phyloP scores from a whole-genome alignment of 2,113 vertebrate genomes.

The Nesogale talazaci region DNA sequence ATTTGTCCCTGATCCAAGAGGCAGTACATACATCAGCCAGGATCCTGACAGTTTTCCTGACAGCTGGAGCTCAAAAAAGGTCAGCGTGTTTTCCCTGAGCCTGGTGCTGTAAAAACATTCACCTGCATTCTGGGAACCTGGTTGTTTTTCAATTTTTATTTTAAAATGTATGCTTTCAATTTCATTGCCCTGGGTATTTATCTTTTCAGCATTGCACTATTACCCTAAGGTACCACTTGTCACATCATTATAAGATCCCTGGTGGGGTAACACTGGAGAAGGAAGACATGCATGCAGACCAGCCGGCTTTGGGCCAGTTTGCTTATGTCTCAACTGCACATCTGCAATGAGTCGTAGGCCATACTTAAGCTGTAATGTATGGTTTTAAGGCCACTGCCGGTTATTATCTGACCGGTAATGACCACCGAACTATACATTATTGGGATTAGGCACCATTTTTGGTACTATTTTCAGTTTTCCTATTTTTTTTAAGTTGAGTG shows the following conservation, averaged over 20 bases:
- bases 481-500: conserved; percentile 72
- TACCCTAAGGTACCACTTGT: conserved; percentile 77
- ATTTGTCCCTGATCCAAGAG: neutral
- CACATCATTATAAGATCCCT: conserved; percentile 79
- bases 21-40: neutral
- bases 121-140: neutral
- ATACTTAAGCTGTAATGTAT: conserved; percentile 73
- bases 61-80: conserved; percentile 34
- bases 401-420: conserved; percentile 83
- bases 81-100: neutral
- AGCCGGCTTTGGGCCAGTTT: conserved; percentile 65
- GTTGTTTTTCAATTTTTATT: neutral
- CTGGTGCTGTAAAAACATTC: conserved; percentile 15
- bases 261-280: conserved; percentile 73
- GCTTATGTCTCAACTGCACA: conserved; percentile 65
- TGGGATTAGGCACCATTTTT: conserved; percentile 76
- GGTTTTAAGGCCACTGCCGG: conserved; percentile 82
- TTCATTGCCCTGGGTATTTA: conserved; percentile 53
- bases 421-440: conserved; percentile 76
- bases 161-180: conserved; percentile 43
- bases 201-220: conserved; percentile 56
- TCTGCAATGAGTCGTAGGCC: conserved; percentile 77
- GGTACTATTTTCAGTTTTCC: conserved; percentile 76
- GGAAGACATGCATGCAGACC: conserved; percentile 55
- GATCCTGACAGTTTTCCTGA: conserved; percentile 21